Conservation (phyloP, 2,888 invertebrate genomes). For the Nudaria mundana region DNA sequence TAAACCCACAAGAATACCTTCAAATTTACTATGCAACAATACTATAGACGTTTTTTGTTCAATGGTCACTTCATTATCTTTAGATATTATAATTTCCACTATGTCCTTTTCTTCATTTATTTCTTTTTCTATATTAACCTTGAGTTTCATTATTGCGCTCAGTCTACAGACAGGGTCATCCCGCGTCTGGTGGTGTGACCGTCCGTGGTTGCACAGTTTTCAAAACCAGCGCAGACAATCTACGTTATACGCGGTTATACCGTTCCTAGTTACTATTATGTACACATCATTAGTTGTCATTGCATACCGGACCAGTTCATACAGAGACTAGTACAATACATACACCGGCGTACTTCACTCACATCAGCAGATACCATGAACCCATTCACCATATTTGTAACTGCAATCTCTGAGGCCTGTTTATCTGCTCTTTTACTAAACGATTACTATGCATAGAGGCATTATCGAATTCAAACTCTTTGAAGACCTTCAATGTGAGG, state of each 20-base stretch:
- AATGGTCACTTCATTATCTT: conserved; percentile 74
- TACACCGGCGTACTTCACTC: conserved; percentile 78
- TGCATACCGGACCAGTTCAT: conserved; percentile 68
- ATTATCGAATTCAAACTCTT: too few relatives aligned
- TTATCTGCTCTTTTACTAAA: conserved; percentile 65
- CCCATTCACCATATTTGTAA: conserved; percentile 68
- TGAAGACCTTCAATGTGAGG: too few relatives aligned
- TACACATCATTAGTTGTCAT: conserved; percentile 71
- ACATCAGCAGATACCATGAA: conserved; percentile 71
- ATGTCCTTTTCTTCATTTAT: conserved; percentile 60
- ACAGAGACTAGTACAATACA: conserved; percentile 69
- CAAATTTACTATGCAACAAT: conserved; percentile 76
- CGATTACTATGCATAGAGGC: too few relatives aligned
- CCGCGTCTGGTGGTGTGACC: conserved; percentile 46
- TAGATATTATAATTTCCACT: conserved; percentile 71
- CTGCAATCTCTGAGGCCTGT: conserved; percentile 64
- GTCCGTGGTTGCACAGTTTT: conserved; percentile 47
- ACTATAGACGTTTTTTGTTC: conserved; percentile 70
- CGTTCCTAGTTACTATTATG: conserved; percentile 44
- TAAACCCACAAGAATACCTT: conserved; percentile 78
- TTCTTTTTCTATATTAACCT: conserved; percentile 53
- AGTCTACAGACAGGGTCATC: conserved; percentile 58
- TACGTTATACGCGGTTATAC: conserved; percentile 40
- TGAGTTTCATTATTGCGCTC: conserved; percentile 67
- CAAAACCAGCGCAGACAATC: conserved; percentile 32